A percentile compares a stretch with the other conserved stretches of the same genome.
Evolutionary conservation across 37 sponge, comb jelly and placozoan species (phyloP).

Genomic region (Geodia barretti): DNA sequence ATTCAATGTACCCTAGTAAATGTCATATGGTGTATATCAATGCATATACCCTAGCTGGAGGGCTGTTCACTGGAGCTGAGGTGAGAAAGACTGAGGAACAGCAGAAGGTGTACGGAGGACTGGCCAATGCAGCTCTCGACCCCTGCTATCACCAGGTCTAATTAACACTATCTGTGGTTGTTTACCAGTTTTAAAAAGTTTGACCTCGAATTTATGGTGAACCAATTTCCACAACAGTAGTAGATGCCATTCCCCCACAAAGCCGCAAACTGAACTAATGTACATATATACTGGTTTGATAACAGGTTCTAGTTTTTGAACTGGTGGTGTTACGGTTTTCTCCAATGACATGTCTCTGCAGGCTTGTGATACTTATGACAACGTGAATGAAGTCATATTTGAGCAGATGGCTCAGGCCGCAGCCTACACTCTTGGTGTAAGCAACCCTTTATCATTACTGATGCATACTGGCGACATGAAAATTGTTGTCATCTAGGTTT

Average conservation of each 20-base stretch:
- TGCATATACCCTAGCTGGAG: no score
- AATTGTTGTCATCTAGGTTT: slow-evolving; percentile 19
- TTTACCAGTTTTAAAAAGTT: no score
- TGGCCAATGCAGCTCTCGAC: slow-evolving; percentile 74
- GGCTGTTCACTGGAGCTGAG: slow-evolving; percentile 78
- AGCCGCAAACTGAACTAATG: no score
- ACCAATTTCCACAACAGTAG: background rate
- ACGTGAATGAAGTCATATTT: slow-evolving; percentile 49
- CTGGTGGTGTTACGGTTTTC: background rate
- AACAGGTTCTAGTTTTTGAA: background rate
- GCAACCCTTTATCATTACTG: no score
- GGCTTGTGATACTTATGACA: slow-evolving; percentile 81
- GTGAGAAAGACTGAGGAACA: slow-evolving; percentile 65
- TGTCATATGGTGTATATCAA: no score
- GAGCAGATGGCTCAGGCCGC: slow-evolving; percentile 72
- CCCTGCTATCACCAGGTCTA: slow-evolving; percentile 89
- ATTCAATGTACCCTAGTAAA: no score
- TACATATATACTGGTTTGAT: background rate
- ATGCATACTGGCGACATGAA: background rate
- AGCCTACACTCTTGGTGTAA: slow-evolving; percentile 67
- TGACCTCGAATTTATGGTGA: no score
- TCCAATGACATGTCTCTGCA: slow-evolving; percentile 1
- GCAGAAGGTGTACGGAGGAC: slow-evolving; percentile 51
- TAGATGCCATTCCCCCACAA: background rate
- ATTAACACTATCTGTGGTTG: no score